Base-by-base conservation (phyloP, 2,797 vertebrate genomes). In the Sebastiscus albofasciatus region DNA sequence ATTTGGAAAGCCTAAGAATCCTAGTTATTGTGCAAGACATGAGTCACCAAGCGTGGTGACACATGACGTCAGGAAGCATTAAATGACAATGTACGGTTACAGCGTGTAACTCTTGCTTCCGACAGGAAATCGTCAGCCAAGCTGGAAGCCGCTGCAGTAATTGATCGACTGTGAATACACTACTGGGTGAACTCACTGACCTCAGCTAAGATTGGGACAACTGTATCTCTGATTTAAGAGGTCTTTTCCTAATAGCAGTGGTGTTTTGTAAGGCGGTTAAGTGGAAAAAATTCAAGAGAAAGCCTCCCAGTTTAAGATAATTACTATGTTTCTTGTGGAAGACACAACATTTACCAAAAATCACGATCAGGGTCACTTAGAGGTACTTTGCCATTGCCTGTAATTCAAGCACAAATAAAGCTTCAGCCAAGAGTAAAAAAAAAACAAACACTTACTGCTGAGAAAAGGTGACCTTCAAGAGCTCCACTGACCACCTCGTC, bases 381-480 rank as follows among this genome's bases (percentile, higher is more conserved):
- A 56, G 55, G 36, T 52, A 58, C 69, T 61, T 64, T 65, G 31
- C 16, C 22, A 18, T 73, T 60, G 16, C 27, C 58, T 69, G 68
- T 29, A 62, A 72, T 61, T 54, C 18, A 61, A 77, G 33, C 5
- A 31, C 4, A 65, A 65, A 11, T 58, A 62, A 46, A 9, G 13
- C 34, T 24, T 7, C 24, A 69, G 22, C 8, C 9, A 16, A 29
- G 13, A 75, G n/a, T 22, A 13, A 54, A 72, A 60, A 12, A 58
- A 11, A 4, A 2, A 8, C 24, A 26, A 60, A 2, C 49, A 66
- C 16, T 58, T 16, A 46, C 72, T 71, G 67, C 18, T 0, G 3
- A 20, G 11, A 26, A 64, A 26, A 26, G n/a, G 24, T 87, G 81
- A 83, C 81, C 85, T 86, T 81, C 3, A 52, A 20, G 59, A 58